These are phyloP conservation scores for Lepidotrigona ventralis DNA, from an alignment of 1,140 invertebrate genomes.

Conservation along the genomic window DNA sequence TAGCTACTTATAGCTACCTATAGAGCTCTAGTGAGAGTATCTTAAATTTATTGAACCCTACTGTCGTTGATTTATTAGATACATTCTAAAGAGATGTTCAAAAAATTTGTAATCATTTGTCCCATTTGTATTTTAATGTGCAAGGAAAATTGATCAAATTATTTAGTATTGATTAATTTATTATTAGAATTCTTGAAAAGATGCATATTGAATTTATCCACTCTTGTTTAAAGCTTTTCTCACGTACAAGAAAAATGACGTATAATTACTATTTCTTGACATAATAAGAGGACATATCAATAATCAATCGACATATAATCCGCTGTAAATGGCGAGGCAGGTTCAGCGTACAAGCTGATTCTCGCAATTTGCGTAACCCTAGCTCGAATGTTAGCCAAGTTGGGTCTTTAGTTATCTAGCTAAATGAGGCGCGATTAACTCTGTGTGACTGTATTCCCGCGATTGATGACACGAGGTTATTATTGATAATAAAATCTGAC, in stretches of 20 bases:
- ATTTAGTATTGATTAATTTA: not conserved
- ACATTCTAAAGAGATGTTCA: not conserved
- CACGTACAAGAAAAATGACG: too few relatives aligned
- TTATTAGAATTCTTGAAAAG: too few relatives aligned
- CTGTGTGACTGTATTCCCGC: not conserved
- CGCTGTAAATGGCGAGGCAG: not conserved
- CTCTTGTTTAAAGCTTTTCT: too few relatives aligned
- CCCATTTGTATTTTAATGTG: too few relatives aligned
- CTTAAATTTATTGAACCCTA: too few relatives aligned
- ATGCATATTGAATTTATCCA: too few relatives aligned
- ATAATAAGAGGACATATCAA: too few relatives aligned
- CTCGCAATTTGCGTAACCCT: not conserved
- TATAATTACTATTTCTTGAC: too few relatives aligned
- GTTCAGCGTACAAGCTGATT: slow-evolving; percentile 8
- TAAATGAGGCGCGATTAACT: not conserved
- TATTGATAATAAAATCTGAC: not conserved
- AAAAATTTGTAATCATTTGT: not conserved
- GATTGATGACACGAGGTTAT: not conserved
- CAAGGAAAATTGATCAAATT: not conserved
- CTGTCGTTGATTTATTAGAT: too few relatives aligned
- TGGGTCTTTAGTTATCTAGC: not conserved
- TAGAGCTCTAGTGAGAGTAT: too few relatives aligned
- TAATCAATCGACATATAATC: not conserved
- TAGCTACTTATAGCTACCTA: too few relatives aligned
- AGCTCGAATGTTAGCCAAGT: slow-evolving; percentile 6